Percentiles rank a stretch among this genome's conserved stretches.
phyloP scores from a whole-genome alignment of 2,113 vertebrate species.

The Labeo catla region DNA sequence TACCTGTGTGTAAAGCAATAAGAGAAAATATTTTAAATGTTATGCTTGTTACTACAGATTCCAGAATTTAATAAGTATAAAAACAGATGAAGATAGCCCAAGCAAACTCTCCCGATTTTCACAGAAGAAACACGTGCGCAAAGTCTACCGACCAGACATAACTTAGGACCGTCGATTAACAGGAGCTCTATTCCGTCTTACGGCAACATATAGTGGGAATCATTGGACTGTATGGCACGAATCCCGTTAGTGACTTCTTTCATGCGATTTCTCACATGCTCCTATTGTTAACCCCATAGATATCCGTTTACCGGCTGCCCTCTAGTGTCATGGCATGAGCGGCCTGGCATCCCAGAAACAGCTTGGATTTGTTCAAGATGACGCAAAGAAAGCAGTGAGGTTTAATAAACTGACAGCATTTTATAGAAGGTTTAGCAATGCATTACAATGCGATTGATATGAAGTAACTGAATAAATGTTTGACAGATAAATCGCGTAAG shows the following conservation, averaged over 20 bases:
- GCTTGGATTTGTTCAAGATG: neutral
- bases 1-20: neutral
- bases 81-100: neutral
- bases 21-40: neutral
- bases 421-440: neutral
- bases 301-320: constrained; percentile 42
- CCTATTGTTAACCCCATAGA: constrained; percentile 21
- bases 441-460: neutral
- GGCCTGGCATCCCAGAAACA: constrained; percentile 39
- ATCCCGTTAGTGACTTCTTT: neutral
- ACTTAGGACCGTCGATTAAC: neutral
- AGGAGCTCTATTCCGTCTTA: neutral
- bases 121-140: neutral
- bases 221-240: too few species aligned
- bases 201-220: neutral
- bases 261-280: neutral
- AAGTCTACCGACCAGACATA: neutral
- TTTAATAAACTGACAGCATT: neutral
- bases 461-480: neutral
- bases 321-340: constrained; percentile 46
- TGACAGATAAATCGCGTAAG: neutral
- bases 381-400: neutral
- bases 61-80: too few species aligned
- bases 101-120: neutral
- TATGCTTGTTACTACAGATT: neutral